These are phyloP conservation scores for Drosophila paramelanica DNA, from an alignment of 2,888 invertebrate genomes.

Conservation along the genomic window DNA sequence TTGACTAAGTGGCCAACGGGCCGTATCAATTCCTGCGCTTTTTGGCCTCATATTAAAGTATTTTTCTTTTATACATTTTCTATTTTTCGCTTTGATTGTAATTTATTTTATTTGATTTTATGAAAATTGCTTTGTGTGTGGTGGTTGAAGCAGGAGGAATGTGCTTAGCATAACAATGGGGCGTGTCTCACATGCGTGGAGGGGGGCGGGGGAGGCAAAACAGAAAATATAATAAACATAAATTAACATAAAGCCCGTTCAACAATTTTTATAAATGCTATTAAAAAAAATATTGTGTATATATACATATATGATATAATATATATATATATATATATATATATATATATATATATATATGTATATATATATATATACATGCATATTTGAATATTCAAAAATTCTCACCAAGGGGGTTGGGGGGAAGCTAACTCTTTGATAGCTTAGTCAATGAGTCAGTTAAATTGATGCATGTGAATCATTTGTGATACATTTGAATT, in stretches of 20 bases:
- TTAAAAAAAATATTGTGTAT: constrained; percentile 52
- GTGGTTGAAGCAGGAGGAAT: constrained; percentile 8
- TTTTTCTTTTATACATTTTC: constrained; percentile 22
- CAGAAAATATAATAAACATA: constrained; percentile 64
- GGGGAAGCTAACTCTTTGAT: constrained; percentile 33
- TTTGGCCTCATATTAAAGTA: constrained; percentile 66
- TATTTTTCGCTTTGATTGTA: constrained; percentile 53
- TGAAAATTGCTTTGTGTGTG: constrained; percentile 52
- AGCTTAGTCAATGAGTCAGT: constrained; percentile 21
- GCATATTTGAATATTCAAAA: constrained; percentile 22
- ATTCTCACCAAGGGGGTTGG: background rate
- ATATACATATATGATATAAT: too few species aligned
- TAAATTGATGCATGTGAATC: constrained; percentile 9
- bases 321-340: too few species aligned
- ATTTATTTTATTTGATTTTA: constrained; percentile 68
- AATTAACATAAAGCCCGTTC: constrained; percentile 70
- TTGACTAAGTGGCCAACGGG: constrained; percentile 74
- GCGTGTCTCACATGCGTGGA: constrained; percentile 39
- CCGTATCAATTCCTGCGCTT: constrained; percentile 73
- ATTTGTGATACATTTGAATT: constrained; percentile 5
- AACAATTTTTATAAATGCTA: constrained; percentile 69
- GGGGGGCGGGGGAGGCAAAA: constrained; percentile 24
- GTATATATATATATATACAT: constrained; percentile 21
- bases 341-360: constrained; percentile 23
- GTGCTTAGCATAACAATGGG: constrained; percentile 36